Percentiles rank a stretch among this genome's conserved stretches.
Conservation (phyloP, 2,113 vertebrate genomes). For the Notechis scutatus region DNA sequence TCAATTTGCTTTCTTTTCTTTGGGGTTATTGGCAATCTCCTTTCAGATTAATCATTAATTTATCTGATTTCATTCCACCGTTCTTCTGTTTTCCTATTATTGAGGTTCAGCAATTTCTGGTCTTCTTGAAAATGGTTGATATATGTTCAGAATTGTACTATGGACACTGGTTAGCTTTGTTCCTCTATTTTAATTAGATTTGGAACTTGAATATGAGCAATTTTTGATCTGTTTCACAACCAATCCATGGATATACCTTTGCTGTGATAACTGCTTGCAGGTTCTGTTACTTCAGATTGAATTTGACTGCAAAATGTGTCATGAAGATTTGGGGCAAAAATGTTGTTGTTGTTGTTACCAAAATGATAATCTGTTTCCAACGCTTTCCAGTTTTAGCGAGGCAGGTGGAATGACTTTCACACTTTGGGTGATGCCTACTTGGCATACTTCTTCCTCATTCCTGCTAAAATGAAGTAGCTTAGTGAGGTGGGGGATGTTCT, state of each 20-base stretch:
- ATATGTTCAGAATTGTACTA: background rate
- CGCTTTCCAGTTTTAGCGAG: background rate
- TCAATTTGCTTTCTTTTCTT: background rate
- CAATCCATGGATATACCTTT: background rate
- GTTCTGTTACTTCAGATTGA: background rate
- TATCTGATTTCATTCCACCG: background rate
- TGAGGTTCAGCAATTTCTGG: background rate
- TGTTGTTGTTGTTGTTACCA: background rate
- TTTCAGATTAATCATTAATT: background rate
- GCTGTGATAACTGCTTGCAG: background rate
- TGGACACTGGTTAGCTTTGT: background rate
- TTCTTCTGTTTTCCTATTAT: background rate
- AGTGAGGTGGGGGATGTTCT: background rate
- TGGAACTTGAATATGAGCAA: background rate
- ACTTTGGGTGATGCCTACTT: background rate
- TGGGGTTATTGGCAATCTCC: background rate
- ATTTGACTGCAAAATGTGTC: background rate
- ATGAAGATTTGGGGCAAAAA: background rate
- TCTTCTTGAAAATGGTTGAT: background rate
- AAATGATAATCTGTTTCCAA: background rate
- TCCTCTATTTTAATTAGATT: background rate
- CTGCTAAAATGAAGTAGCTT: background rate
- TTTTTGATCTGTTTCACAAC: background rate
- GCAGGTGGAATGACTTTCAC: background rate
- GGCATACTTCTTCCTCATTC: background rate